Evolutionary conservation across 2,797 vertebrate species (phyloP).

Genomic region (Halcyon leucocephala): DNA sequence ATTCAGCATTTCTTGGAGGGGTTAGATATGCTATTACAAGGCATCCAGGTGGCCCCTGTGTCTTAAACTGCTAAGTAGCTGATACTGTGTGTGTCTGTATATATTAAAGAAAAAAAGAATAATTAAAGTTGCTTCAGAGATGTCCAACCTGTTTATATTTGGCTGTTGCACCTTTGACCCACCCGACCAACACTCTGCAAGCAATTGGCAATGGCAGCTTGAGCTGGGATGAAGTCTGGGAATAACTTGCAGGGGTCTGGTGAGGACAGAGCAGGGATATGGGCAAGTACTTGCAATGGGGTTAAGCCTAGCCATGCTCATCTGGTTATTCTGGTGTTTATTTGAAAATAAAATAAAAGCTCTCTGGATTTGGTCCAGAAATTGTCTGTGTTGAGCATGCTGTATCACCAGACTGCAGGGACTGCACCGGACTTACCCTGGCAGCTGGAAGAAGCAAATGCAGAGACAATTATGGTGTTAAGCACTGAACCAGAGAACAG

Average conservation of each 20-base stretch:
- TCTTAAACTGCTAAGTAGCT: background rate
- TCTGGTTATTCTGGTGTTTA: constrained; percentile 8
- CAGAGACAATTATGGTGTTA: constrained; percentile 24
- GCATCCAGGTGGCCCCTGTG: background rate
- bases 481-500: constrained; percentile 38
- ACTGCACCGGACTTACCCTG: background rate
- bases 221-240: background rate
- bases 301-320: background rate
- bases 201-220: background rate
- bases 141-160: background rate
- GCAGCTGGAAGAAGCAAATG: constrained; percentile 51
- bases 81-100: background rate
- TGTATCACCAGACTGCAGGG: constrained; percentile 26
- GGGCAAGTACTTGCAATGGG: background rate
- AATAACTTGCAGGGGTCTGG: background rate
- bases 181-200: background rate
- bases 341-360: constrained; percentile 24
- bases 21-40: background rate
- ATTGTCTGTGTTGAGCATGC: constrained; percentile 16
- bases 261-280: background rate
- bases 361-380: constrained; percentile 39
- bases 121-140: background rate
- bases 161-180: background rate
- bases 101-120: background rate
- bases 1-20: background rate